Evolutionary conservation across 2,797 vertebrate species (phyloP), one percentile per base, ranked within the genome.

Genomic region (Huso huso): DNA sequence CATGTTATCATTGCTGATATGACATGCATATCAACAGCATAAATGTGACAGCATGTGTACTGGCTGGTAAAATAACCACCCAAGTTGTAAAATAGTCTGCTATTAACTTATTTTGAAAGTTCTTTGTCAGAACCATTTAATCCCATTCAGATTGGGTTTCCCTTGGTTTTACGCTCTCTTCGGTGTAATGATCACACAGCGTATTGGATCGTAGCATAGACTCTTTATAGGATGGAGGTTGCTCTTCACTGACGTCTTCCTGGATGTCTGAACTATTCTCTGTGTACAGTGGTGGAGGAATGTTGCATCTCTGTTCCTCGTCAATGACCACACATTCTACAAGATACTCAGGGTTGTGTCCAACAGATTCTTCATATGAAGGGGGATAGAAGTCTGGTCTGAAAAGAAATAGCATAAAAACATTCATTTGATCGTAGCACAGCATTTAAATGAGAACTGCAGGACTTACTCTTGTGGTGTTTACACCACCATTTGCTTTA

Each of bases 371-470:
- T 68, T 91, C 87, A 0, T 94, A 96, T 0, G 87, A 84, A 0
- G 91, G 93, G 13, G 88, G 94, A 68, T 84, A 92, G 66, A 84
- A 85, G 66, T 79, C 79, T 1, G 85, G 85, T 69, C 93, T 96
- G 76, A 71, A 79, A 81, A 75, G 10, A 10, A 64, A 68, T 61
- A 73, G 1, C 23, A 37, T 37, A 37, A 37, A 37, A 37, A 4
- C 23, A 4, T 37, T 37, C 23, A 37, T 37, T 37, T 37, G 23
- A 37, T 37, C 23, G 4, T 37, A 37, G 23, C 2, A 37, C 23
- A 37, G 23, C 23, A 37, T 37, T 37, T 37, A 37, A 37, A 9
- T 53, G 3, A 53, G 51, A 53, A 53, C 51, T 53, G 51, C 51
- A 53, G 9, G 9, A 58, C 55, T 58, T 58, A 58, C 55, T 58